Evolutionary conservation across 2,113 vertebrate genomes (phyloP), one percentile per base, ranked within the genome.

Genomic region (Alethe castanea): DNA sequence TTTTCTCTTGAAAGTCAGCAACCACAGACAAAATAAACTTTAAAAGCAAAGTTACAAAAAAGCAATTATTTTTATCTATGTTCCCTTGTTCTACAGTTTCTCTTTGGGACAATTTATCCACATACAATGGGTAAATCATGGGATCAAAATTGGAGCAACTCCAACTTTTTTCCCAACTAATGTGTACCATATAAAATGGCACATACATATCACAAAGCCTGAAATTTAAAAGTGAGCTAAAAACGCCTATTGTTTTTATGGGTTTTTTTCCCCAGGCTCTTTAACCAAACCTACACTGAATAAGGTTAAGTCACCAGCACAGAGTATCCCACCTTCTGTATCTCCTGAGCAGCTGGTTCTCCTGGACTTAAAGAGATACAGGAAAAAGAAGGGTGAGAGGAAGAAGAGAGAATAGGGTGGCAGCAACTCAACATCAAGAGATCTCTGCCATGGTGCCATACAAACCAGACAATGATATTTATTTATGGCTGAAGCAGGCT

Each of bases 391-490:
- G 14, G 11, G 2, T 17, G 13, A 65, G 14, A 79, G 4, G 19
- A 74, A 35, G 3, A 22, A 31, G 19, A 69, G 4, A 45, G 3
- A 33, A 80, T 0, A 38, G 8, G 26, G 9, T 73, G 8, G 17
- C 33, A 66, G 64, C 29, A 81, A 54, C 3, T 36, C 24, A 6
- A 18, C 38, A 38, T 26, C 9, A n/a, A 59, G 20, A 86, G 12
- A 42, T 40, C 23, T 47, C 12, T 50, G 7, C 50, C 69, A 14
- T 2, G 44, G 38, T 66, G 52, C 71, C 54, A 78, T 8, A 36
- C 74, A 78, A 86, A 42, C 47, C 45, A 33, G 33, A 59, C 18
- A 52, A 12, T 3, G 5, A 16, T 52, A 52, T 29, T 53, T 45
- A 62, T 78, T 93, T 88, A 66, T 17, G 69, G 22, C 38, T 65